Conservation (phyloP, 2,888 invertebrate genomes). For the Coremacera marginata region DNA sequence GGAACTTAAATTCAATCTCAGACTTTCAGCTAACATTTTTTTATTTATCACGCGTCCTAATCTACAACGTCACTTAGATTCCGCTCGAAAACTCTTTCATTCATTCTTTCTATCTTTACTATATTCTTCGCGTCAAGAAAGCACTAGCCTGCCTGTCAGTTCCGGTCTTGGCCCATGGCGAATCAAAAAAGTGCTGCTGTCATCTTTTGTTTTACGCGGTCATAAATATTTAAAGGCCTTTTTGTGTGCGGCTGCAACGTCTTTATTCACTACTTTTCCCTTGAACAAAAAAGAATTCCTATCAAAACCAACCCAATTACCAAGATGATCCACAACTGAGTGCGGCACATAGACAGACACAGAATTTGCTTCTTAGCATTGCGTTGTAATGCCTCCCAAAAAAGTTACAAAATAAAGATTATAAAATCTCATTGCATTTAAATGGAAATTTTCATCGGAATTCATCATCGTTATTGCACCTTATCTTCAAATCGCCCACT, state of each 20-base stretch:
- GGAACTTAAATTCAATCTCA: neutral
- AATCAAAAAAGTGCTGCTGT: slow-evolving; percentile 42
- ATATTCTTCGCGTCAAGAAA: neutral
- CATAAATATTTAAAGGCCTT: slow-evolving; percentile 64
- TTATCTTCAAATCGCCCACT: slow-evolving; percentile 23
- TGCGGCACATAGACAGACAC: neutral
- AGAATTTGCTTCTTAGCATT: neutral
- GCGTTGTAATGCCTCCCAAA: neutral
- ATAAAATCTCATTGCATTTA: slow-evolving; percentile 58
- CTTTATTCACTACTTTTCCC: too few relatives aligned
- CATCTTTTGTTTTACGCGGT: slow-evolving; percentile 44
- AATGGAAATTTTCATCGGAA: slow-evolving; percentile 50
- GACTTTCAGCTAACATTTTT: neutral
- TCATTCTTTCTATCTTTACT: neutral
- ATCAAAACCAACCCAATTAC: too few relatives aligned
- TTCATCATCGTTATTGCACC: slow-evolving; percentile 40
- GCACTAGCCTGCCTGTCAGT: slow-evolving; percentile 27
- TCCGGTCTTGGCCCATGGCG: slow-evolving; percentile 43
- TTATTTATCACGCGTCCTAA: neutral
- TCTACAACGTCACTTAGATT: neutral
- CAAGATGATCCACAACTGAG: neutral
- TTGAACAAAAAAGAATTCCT: too few relatives aligned
- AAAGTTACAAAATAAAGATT: slow-evolving; percentile 48
- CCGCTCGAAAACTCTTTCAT: neutral
- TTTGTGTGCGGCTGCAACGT: slow-evolving; percentile 48